Evolutionary conservation across 2,797 vertebrate species (phyloP).

Genomic region (Natrix natrix): DNA sequence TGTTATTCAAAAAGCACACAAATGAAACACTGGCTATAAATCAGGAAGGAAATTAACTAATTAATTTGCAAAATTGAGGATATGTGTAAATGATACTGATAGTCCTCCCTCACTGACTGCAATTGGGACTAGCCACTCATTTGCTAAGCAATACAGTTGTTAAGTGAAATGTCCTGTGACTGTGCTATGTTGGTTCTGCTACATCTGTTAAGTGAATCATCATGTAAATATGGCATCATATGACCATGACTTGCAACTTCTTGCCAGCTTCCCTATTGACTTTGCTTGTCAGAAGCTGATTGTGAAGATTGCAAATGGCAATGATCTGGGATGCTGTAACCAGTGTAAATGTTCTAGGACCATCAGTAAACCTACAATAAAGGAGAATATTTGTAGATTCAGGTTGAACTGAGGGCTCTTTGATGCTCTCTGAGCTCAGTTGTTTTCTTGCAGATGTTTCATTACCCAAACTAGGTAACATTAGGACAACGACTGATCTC

Average conservation of each 20-base stretch:
- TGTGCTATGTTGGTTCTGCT: not conserved
- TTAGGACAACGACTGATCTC: too few species aligned
- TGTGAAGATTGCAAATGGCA: not conserved
- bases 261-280: not conserved
- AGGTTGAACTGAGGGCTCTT: not conserved
- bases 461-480: not conserved
- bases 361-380: not conserved
- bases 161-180: not conserved
- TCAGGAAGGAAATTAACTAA: not conserved
- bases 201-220: not conserved
- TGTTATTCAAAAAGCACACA: conserved; percentile 33
- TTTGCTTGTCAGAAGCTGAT: not conserved
- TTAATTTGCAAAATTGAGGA: not conserved
- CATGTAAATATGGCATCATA: not conserved
- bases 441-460: not conserved
- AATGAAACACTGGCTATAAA: not conserved
- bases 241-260: not conserved
- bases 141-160: not conserved
- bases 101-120: not conserved
- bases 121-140: not conserved
- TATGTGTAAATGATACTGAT: not conserved
- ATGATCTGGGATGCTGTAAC: not conserved
- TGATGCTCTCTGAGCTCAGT: not conserved
- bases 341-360: not conserved
- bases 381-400: not conserved